Evolutionary conservation across 2,113 vertebrate genomes (phyloP), one percentile per base, ranked within the genome.

Genomic region (Myotis brandtii): DNA sequence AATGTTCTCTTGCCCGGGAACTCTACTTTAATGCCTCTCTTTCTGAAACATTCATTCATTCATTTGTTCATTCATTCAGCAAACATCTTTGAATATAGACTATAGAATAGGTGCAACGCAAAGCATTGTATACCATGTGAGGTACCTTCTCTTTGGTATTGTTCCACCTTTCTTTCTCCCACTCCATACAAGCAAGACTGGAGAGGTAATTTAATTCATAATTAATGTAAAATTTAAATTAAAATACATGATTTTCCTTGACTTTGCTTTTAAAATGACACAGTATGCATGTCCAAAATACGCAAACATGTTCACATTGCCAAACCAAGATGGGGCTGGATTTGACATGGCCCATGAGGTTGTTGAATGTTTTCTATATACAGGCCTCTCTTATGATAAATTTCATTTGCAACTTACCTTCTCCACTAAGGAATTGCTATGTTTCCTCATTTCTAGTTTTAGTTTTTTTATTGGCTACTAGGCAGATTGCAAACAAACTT

Each of bases 401-500:
- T 70, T n/a, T 30, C 25, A 76, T 82, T 92, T 73, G 18, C 10
- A 48, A 25, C 12, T 76, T 84, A 86, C 46, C 10, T 75, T 94
- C 25, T 64, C 64, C 23, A 69, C 9, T 46, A 85, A 59, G 40
- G 23, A 79, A 91, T 66, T 81, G 79, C 27, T 82, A 13, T 59
- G 17, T 88, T 86, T 86, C 43, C 76, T 86, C 16, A 48, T 79
- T 88, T 83, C 54, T 59, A 91, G 54, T 46, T 91, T 91, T 54
- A 69, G 34, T 56, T 43, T 93, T 37, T 87, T 30, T 73, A 79
- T 43, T 82, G 32, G n/a, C 77, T 81, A 56, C 25, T 70, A 72
- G 37, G 16, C 84, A 91, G 9, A 32, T 56, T 25, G 37, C 56
- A 85, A 93, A 56, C 13, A 77, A 85, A 91, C 76, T 81, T 70